Evolutionary conservation across 1,140 invertebrate genomes (phyloP).

Genomic region (Vanessa tameamea): DNA sequence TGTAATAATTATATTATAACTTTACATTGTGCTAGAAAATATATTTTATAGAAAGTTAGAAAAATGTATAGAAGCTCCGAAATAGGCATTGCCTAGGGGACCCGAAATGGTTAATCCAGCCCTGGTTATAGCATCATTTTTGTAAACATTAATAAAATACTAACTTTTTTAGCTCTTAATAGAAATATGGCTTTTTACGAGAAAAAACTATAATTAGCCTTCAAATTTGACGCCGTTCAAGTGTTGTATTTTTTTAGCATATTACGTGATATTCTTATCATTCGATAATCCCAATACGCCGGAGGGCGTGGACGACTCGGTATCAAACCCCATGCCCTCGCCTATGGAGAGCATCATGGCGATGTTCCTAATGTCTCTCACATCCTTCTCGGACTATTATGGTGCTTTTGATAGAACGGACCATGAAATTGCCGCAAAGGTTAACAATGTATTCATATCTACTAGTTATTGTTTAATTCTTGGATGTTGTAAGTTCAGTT

Average conservation of each 20-base stretch:
- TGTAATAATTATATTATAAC: too few species aligned
- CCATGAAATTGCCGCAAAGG: conserved; percentile 94
- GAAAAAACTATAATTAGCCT: background rate
- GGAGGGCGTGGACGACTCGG: conserved; percentile 86
- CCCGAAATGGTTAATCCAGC: too few species aligned
- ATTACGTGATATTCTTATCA: conserved; percentile 94
- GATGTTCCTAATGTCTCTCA: conserved; percentile 98
- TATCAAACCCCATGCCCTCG: conserved; percentile 91
- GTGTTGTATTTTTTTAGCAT: conserved; percentile 84
- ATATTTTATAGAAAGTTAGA: too few species aligned
- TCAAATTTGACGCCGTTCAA: background rate
- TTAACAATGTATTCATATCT: conserved; percentile 57
- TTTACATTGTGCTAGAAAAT: too few species aligned
- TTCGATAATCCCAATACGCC: conserved; percentile 89
- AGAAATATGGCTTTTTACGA: too few species aligned
- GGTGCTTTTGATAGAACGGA: conserved; percentile 92
- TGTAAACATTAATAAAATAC: too few species aligned
- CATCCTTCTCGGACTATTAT: conserved; percentile 97
- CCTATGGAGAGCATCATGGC: conserved; percentile 96
- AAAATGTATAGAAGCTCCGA: too few species aligned
- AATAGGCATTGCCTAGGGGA: too few species aligned
- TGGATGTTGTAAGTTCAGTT: too few species aligned
- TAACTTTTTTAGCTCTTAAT: too few species aligned
- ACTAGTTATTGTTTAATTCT: background rate
- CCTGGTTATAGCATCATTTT: too few species aligned